These are phyloP conservation scores for Dasysyrphus albostriatus DNA, from an alignment of 2,888 invertebrate species.

Conservation along the genomic window DNA sequence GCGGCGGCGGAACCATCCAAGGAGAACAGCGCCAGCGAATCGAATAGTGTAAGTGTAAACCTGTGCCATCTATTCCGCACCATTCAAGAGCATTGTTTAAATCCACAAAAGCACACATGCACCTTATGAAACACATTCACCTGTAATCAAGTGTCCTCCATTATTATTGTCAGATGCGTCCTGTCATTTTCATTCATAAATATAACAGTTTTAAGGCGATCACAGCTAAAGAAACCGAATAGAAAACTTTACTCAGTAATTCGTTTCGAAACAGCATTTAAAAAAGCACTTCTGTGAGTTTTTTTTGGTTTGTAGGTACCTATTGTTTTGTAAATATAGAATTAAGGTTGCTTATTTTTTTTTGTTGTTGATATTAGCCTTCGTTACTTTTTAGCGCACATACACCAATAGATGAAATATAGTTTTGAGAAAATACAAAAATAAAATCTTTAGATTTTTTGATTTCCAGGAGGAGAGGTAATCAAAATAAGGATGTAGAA, in stretches of 20 bases:
- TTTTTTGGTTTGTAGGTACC: background rate
- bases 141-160: constrained; percentile 58
- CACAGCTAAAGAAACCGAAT: constrained; percentile 28
- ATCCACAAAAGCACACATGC: constrained; percentile 56
- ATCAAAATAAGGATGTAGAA: background rate
- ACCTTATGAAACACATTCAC: constrained; percentile 50
- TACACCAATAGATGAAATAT: background rate
- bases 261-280: constrained; percentile 9
- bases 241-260: constrained; percentile 5
- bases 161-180: constrained; percentile 38
- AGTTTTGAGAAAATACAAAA: background rate
- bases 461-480: background rate
- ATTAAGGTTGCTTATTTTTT: background rate
- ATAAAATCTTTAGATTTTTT: background rate
- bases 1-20: constrained; percentile 30
- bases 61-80: constrained; percentile 60
- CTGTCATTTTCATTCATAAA: constrained; percentile 27
- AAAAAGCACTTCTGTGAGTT: background rate
- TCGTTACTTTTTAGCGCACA: background rate
- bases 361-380: background rate
- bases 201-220: background rate
- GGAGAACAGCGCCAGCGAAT: constrained; percentile 58
- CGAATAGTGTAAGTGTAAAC: constrained; percentile 77
- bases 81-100: constrained; percentile 61
- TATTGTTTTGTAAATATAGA: background rate